A percentile compares a stretch with the other conserved stretches of the same genome.
phyloP scores from a whole-genome alignment of 2,888 invertebrate genomes.

The Terebella lapidaria region DNA sequence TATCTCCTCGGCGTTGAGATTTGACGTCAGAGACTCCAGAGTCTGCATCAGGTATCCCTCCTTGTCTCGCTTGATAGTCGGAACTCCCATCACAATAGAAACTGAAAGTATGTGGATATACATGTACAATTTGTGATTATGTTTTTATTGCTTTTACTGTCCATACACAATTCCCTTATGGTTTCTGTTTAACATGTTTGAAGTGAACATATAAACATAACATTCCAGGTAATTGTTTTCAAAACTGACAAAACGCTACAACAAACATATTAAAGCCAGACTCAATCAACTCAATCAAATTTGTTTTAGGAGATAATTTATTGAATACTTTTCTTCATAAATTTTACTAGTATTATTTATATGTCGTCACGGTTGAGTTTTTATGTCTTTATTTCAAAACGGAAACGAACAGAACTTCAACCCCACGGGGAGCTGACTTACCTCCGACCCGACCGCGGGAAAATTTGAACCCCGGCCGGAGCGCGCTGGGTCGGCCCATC shows the following conservation, averaged over 20 bases:
- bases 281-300: too few species aligned
- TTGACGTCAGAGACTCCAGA: slow-evolving; percentile 74
- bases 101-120: slow-evolving; percentile 59
- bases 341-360: too few species aligned
- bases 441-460: slow-evolving; percentile 68
- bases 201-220: slow-evolving; percentile 1
- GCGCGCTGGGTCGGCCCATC: slow-evolving; percentile 69
- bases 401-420: neutral
- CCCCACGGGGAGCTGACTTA: slow-evolving; percentile 33
- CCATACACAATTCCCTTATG: too few species aligned
- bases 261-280: too few species aligned
- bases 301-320: too few species aligned
- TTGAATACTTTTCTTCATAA: too few species aligned
- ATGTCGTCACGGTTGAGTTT: too few species aligned
- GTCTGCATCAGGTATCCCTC: slow-evolving; percentile 82
- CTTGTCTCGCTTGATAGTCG: slow-evolving; percentile 79
- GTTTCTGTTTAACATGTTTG: too few species aligned
- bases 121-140: too few species aligned
- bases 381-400: neutral
- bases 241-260: too few species aligned
- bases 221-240: too few species aligned
- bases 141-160: too few species aligned
- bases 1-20: slow-evolving; percentile 69
- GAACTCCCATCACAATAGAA: slow-evolving; percentile 80
- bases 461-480: slow-evolving; percentile 73